phyloP scores from a whole-genome alignment of 2,888 invertebrate species.

The Spicauda simplicius region DNA sequence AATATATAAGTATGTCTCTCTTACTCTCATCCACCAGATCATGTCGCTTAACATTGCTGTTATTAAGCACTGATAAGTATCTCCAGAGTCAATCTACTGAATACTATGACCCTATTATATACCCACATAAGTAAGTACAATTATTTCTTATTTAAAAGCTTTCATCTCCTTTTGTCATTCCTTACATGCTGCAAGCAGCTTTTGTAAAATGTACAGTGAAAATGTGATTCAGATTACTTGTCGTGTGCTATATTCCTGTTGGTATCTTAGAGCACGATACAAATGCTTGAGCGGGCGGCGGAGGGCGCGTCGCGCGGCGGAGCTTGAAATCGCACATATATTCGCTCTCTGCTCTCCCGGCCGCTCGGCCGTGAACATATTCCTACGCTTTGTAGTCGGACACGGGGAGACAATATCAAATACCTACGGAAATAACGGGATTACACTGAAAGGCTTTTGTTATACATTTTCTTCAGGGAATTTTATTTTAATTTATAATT shows the following conservation, averaged over 20 bases:
- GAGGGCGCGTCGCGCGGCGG: background rate
- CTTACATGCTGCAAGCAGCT: no score
- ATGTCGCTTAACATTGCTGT: no score
- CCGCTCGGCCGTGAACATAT: background rate
- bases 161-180: no score
- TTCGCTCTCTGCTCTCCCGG: background rate
- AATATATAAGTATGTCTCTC: no score
- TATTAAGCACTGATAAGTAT: no score
- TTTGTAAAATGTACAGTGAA: no score
- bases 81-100: no score
- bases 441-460: background rate
- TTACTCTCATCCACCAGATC: no score
- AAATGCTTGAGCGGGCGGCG: background rate
- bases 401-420: background rate
- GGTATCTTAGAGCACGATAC: background rate
- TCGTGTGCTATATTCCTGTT: background rate
- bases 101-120: no score
- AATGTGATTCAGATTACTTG: background rate
- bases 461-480: background rate
- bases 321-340: conserved; percentile 3
- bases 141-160: no score
- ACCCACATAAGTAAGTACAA: no score
- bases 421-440: background rate
- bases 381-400: conserved; percentile 1
- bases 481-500: no score